Evolutionary conservation across 2,888 invertebrate genomes (phyloP).

Genomic region (Oscheius sp.): DNA sequence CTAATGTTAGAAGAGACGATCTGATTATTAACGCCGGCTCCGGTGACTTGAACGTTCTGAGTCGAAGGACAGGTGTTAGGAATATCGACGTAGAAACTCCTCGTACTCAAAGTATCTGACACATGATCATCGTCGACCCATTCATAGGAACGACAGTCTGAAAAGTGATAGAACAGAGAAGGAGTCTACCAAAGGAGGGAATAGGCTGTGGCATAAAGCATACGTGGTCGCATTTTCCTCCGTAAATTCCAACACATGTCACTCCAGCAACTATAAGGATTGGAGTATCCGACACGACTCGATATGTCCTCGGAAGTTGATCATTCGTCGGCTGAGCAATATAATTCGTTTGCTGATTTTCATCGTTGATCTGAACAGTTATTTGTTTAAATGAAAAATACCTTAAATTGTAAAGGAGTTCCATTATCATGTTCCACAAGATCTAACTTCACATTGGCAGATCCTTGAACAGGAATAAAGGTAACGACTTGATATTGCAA

Average conservation of each 20-base stretch:
- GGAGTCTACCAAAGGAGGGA: constrained; percentile 20
- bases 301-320: constrained; percentile 37
- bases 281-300: constrained; percentile 39
- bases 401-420: neutral
- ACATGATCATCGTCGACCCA: constrained; percentile 48
- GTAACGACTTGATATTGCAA: constrained; percentile 43
- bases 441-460: constrained; percentile 29
- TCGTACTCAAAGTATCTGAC: constrained; percentile 35
- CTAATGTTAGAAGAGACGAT: neutral
- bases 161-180: constrained; percentile 8
- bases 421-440: neutral
- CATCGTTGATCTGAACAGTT: neutral
- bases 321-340: constrained; percentile 34
- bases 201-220: constrained; percentile 54
- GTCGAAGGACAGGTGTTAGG: constrained; percentile 35
- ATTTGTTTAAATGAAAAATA: neutral
- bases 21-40: no score
- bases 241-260: constrained; percentile 43
- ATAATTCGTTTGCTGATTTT: constrained; percentile 32
- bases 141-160: constrained; percentile 43
- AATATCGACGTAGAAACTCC: constrained; percentile 43
- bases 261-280: constrained; percentile 54
- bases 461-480: constrained; percentile 40
- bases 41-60: constrained; percentile 36
- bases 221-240: constrained; percentile 45